Evolutionary conservation across 2,113 vertebrate genomes (phyloP).

Genomic region (Hippocampus comes): DNA sequence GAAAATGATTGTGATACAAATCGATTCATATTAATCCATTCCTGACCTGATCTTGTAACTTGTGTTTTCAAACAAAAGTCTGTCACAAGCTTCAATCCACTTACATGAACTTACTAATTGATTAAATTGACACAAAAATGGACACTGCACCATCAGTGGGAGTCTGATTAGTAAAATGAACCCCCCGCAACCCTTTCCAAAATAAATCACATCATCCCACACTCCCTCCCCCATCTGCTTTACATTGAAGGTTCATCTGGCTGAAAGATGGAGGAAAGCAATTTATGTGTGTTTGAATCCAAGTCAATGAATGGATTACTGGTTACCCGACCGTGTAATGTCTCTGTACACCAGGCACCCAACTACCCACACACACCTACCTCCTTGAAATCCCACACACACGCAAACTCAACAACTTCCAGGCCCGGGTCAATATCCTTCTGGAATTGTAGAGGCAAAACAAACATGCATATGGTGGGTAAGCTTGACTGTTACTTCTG

Average conservation of each 20-base stretch:
- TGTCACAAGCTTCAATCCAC: slow-evolving; percentile 15
- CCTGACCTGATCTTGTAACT: not conserved
- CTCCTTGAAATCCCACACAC: not conserved
- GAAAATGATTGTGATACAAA: not conserved
- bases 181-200: not conserved
- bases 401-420: not conserved
- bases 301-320: slow-evolving; percentile 24
- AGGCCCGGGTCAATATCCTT: slow-evolving; percentile 1
- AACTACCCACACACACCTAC: slow-evolving; percentile 6
- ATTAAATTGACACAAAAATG: slow-evolving; percentile 7
- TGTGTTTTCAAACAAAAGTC: slow-evolving; percentile 8
- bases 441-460: not conserved
- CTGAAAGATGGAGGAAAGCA: slow-evolving; percentile 20
- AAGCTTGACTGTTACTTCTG: too few species aligned
- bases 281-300: slow-evolving; percentile 10
- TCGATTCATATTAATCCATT: not conserved
- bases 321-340: slow-evolving; percentile 31
- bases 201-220: slow-evolving; percentile 1
- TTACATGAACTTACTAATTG: not conserved
- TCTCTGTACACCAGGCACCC: slow-evolving; percentile 4
- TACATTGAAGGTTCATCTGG: slow-evolving; percentile 29
- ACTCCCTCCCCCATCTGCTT: not conserved
- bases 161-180: slow-evolving; percentile 6
- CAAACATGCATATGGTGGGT: not conserved
- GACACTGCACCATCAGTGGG: not conserved